Percentiles rank a stretch among this genome's conserved stretches.
Conservation (phyloP, 1,140 invertebrate species). For the Diorhabda carinulata region DNA sequence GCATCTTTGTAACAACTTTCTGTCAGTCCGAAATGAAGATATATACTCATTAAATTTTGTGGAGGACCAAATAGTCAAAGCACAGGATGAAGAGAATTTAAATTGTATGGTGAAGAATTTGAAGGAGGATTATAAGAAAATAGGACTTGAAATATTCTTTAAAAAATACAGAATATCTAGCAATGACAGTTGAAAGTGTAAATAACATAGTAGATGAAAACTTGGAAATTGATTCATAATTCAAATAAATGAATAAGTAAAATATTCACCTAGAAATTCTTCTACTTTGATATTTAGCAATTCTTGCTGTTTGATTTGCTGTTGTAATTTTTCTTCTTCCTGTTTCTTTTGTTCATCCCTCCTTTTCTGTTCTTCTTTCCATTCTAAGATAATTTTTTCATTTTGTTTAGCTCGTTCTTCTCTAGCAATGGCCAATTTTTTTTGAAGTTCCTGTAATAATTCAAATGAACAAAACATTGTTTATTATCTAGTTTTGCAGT, state of each 20-base stretch:
- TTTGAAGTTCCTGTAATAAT: conserved; percentile 35
- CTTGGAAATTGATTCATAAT: no score
- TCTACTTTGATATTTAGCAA: conserved; percentile 55
- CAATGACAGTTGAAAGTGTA: no score
- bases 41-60: not conserved
- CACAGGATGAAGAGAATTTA: not conserved
- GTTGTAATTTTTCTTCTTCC: conserved; percentile 46
- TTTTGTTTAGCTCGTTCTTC: conserved; percentile 40
- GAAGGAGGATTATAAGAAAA: not conserved
- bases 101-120: not conserved
- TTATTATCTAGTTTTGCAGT: no score
- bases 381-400: conserved; percentile 40
- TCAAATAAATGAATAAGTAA: no score
- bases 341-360: conserved; percentile 51
- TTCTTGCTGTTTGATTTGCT: conserved; percentile 48
- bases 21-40: not conserved
- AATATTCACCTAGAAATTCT: conserved; percentile 49
- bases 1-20: conserved; percentile 50
- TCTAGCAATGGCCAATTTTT: conserved; percentile 30
- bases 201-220: no score
- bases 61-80: not conserved
- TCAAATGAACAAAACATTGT: not conserved
- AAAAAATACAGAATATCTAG: not conserved
- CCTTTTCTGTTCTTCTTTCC: conserved; percentile 40
- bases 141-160: not conserved